These are phyloP conservation scores for Euzophera pinguis DNA, from an alignment of 2,888 invertebrate genomes.

Conservation along the genomic window DNA sequence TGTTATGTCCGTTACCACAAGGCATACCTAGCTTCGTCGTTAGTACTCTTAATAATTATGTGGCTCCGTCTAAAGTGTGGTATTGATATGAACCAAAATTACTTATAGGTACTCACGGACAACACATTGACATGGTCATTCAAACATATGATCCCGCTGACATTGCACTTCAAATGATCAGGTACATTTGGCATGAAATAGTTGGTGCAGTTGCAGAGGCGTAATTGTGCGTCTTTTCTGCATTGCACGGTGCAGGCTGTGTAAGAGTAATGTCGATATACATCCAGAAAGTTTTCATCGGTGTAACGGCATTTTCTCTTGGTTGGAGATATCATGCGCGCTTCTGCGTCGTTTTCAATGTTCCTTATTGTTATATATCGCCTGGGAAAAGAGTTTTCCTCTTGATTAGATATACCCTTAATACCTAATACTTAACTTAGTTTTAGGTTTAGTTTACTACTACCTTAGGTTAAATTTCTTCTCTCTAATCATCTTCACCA, in stretches of 20 bases:
- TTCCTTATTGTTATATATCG: constrained; percentile 79
- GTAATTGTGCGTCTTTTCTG: constrained; percentile 82
- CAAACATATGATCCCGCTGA: constrained; percentile 83
- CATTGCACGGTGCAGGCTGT: constrained; percentile 88
- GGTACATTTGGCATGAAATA: constrained; percentile 85
- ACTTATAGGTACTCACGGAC: constrained; percentile 64
- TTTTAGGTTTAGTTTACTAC: no score
- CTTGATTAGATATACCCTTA: no score
- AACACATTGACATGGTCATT: constrained; percentile 82
- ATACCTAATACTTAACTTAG: no score
- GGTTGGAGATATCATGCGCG: constrained; percentile 79
- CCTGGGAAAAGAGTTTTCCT: constrained; percentile 35
- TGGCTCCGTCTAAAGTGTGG: no score
- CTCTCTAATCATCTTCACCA: no score
- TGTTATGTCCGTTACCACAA: no score
- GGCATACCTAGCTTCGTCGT: no score
- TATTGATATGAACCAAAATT: no score
- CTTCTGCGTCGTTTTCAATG: constrained; percentile 85
- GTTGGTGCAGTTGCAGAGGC: constrained; percentile 84
- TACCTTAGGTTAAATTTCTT: no score
- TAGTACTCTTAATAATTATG: no score
- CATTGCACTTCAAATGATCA: constrained; percentile 78
- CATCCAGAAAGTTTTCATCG: constrained; percentile 80
- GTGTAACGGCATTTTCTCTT: constrained; percentile 88
- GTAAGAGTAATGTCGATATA: constrained; percentile 83